A percentile compares a stretch with the other conserved stretches of the same genome.
These are phyloP conservation scores for Aethes cnicana DNA, from an alignment of 2,888 invertebrate genomes.

Conservation along the genomic window DNA sequence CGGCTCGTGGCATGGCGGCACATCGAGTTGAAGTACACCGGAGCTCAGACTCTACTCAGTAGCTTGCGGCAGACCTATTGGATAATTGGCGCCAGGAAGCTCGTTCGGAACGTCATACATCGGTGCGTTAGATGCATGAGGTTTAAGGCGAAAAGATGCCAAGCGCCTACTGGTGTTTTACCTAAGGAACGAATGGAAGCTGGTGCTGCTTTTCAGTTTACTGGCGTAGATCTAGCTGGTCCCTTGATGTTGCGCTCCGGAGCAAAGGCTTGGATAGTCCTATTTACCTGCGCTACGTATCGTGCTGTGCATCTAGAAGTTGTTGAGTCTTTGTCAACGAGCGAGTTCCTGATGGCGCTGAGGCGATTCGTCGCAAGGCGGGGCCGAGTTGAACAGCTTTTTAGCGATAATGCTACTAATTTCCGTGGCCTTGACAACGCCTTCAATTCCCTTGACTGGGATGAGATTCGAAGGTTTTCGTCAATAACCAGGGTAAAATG, in stretches of 20 bases:
- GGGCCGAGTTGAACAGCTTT: conserved; percentile 4
- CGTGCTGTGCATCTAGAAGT: conserved; percentile 25
- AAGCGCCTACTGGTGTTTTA: background rate
- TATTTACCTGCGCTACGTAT: conserved; percentile 24
- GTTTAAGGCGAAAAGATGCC: background rate
- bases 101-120: background rate
- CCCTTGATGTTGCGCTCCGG: conserved; percentile 11
- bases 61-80: background rate
- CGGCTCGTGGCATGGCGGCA: background rate
- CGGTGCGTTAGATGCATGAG: conserved; percentile 19
- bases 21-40: background rate
- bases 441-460: background rate
- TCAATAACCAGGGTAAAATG: conserved; percentile 1
- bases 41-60: background rate
- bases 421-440: conserved; percentile 10
- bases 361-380: conserved; percentile 12
- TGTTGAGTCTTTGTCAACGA: conserved; percentile 11
- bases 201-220: conserved; percentile 3
- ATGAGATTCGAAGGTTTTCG: conserved; percentile 1
- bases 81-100: conserved; percentile 1
- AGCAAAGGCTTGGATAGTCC: conserved; percentile 22
- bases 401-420: conserved; percentile 25
- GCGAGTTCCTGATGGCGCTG: conserved; percentile 4
- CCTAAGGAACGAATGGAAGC: conserved; percentile 12
- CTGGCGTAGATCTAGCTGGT: conserved; percentile 23